These are phyloP conservation scores for Monopis laevigella DNA, from an alignment of 2,888 invertebrate species.

Conservation along the genomic window DNA sequence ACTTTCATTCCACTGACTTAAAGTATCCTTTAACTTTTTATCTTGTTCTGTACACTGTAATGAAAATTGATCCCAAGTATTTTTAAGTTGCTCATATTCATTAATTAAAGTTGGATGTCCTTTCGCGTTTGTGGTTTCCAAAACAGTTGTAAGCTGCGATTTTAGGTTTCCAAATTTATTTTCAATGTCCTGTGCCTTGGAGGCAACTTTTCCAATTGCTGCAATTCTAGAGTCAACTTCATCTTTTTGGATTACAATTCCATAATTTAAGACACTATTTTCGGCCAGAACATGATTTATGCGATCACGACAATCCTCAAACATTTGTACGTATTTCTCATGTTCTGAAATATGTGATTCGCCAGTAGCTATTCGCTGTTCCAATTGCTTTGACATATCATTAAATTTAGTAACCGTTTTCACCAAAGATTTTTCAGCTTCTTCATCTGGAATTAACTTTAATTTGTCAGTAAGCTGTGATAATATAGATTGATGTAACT, in stretches of 20 bases:
- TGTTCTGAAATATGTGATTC: slow-evolving; percentile 82
- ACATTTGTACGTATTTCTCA: slow-evolving; percentile 81
- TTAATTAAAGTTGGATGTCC: slow-evolving; percentile 80
- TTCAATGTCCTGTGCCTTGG: slow-evolving; percentile 79
- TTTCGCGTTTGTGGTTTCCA: slow-evolving; percentile 78
- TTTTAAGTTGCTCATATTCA: slow-evolving; percentile 78
- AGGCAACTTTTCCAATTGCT: slow-evolving; percentile 78
- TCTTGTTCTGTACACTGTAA: slow-evolving; percentile 75
- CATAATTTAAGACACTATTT: slow-evolving; percentile 79
- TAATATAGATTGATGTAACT: slow-evolving; percentile 84
- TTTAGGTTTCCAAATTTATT: slow-evolving; percentile 75
- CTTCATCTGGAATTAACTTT: slow-evolving; percentile 79
- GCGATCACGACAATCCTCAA: slow-evolving; percentile 87
- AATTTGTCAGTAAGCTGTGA: slow-evolving; percentile 86
- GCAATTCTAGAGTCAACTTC: slow-evolving; percentile 78
- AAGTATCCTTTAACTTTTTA: slow-evolving; percentile 77
- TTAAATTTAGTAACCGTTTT: slow-evolving; percentile 79
- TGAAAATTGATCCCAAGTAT: slow-evolving; percentile 80
- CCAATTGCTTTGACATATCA: slow-evolving; percentile 72
- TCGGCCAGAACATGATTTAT: slow-evolving; percentile 82
- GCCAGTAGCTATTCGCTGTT: slow-evolving; percentile 70
- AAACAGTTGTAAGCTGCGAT: slow-evolving; percentile 74
- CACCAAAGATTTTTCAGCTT: slow-evolving; percentile 77
- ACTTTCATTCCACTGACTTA: slow-evolving; percentile 84
- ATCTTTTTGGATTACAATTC: slow-evolving; percentile 81